Evolutionary conservation across 2,888 invertebrate species (phyloP).

Genomic region (Eugnorisma glareosa): DNA sequence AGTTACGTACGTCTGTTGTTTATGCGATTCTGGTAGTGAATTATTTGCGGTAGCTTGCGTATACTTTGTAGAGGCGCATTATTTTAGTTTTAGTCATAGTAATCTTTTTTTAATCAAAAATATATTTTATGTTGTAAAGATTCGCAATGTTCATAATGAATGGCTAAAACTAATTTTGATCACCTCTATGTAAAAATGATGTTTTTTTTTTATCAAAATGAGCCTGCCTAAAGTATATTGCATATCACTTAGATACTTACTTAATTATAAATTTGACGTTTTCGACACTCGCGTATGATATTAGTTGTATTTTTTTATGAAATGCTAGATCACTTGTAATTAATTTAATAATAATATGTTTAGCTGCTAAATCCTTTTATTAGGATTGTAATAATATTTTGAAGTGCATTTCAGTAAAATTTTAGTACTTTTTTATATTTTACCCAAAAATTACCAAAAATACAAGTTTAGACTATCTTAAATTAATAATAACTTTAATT

Average conservation of each 20-base stretch:
- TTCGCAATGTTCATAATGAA: conserved; percentile 22
- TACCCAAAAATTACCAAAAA: conserved; percentile 1
- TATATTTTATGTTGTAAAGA: not conserved
- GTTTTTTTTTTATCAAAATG: conserved; percentile 66
- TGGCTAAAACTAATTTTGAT: conserved; percentile 60
- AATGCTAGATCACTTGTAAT: conserved; percentile 74
- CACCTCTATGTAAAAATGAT: conserved; percentile 43
- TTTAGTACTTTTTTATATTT: conserved; percentile 15
- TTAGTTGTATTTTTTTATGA: conserved; percentile 70
- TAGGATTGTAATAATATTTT: conserved; percentile 64
- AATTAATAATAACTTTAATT: conserved; percentile 11
- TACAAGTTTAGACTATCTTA: not conserved
- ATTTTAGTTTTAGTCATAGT: conserved; percentile 63
- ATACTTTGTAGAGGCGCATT: conserved; percentile 54
- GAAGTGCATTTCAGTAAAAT: conserved; percentile 44
- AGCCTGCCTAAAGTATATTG: conserved; percentile 89
- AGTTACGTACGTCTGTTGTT: conserved; percentile 51
- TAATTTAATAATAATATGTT: conserved; percentile 67
- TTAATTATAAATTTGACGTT: conserved; percentile 76
- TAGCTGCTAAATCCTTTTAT: conserved; percentile 57
- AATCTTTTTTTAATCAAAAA: conserved; percentile 53
- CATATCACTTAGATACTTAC: conserved; percentile 87
- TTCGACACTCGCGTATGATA: conserved; percentile 72
- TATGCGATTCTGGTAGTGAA: conserved; percentile 29
- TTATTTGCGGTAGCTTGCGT: conserved; percentile 72